These are phyloP conservation scores for Tiliacea citrago DNA, from an alignment of 2,888 invertebrate species.

Conservation along the genomic window DNA sequence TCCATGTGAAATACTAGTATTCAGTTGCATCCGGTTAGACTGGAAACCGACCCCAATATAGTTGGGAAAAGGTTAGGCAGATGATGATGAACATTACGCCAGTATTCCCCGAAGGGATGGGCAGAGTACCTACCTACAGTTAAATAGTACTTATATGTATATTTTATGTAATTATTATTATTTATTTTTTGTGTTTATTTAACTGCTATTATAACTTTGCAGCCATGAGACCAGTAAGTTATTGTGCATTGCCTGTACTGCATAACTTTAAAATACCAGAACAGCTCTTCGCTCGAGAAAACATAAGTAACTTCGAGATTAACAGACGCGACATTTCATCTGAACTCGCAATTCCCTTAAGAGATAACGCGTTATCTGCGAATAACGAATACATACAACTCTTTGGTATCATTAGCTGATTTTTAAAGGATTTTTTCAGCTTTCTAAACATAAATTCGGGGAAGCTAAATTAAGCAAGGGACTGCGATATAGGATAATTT, in stretches of 20 bases:
- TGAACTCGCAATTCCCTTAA: slow-evolving; percentile 44
- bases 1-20: no score
- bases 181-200: not conserved
- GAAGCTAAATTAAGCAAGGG: not conserved
- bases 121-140: not conserved
- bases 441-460: not conserved
- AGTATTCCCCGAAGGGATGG: fast-evolving
- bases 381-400: slow-evolving; percentile 34
- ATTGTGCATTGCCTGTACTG: slow-evolving; percentile 15
- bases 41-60: no score
- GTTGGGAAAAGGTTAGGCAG: no score
- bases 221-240: slow-evolving; percentile 4
- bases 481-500: not conserved
- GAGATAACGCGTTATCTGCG: slow-evolving; percentile 45
- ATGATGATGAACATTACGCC: no score
- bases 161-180: no score
- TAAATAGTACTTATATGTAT: not conserved
- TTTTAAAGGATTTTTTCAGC: not conserved
- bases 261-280: slow-evolving; percentile 26
- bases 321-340: slow-evolving; percentile 49
- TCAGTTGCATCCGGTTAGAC: no score
- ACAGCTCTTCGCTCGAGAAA: slow-evolving; percentile 11
- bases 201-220: not conserved
- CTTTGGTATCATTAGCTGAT: slow-evolving; percentile 23
- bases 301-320: slow-evolving; percentile 38